Evolutionary conservation across 2,888 invertebrate species (phyloP).

Genomic region (Labia minor): DNA sequence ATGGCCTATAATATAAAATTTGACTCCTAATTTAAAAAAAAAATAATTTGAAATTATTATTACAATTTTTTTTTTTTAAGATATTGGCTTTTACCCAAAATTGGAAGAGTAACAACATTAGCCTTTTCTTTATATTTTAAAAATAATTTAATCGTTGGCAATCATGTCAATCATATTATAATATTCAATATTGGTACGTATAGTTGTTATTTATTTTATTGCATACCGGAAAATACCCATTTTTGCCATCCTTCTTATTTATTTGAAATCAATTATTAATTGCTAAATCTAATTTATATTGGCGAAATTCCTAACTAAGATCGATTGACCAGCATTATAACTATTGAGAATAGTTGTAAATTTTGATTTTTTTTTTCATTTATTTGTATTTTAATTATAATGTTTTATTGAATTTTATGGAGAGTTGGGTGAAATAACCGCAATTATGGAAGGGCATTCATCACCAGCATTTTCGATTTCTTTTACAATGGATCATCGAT

Average conservation of each 20-base stretch:
- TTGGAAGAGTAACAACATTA: conserved; percentile 44
- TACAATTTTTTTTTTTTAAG: conserved; percentile 23
- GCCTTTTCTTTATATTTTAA: conserved; percentile 44
- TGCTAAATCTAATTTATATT: no score
- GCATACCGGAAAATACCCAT: no score
- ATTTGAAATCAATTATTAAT: no score
- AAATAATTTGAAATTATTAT: no score
- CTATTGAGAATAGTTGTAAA: no score
- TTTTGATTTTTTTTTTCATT: no score
- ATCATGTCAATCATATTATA: conserved; percentile 39
- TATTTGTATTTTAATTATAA: no score
- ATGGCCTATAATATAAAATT: no score
- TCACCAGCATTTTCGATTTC: conserved; percentile 45
- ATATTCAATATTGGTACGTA: conserved; percentile 39
- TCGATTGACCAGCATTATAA: no score
- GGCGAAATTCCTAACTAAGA: no score
- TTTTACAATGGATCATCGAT: conserved; percentile 43
- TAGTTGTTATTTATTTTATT: not conserved
- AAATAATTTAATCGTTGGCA: conserved; percentile 44
- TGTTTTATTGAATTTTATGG: conserved; percentile 1
- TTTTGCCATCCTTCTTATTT: no score
- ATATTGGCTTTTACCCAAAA: conserved; percentile 51
- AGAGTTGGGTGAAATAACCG: conserved; percentile 34
- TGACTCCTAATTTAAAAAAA: no score
- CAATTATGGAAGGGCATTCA: conserved; percentile 46